phyloP scores from a whole-genome alignment of 2,888 invertebrate genomes.

The Lasioglossum pauxillum region DNA sequence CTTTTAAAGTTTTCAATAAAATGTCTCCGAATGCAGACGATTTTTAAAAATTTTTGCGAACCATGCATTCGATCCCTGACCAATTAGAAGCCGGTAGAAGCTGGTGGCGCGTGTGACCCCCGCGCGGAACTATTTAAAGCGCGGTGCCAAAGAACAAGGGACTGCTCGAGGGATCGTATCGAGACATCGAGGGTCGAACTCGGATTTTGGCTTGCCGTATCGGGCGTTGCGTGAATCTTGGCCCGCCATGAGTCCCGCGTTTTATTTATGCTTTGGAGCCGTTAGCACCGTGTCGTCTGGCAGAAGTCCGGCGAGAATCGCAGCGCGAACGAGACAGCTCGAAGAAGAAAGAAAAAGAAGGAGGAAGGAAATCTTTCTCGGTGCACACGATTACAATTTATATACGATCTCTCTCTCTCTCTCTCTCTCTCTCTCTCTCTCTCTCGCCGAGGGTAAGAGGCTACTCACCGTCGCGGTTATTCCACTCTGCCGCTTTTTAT shows the following conservation, averaged over 20 bases:
- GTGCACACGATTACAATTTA: conserved; percentile 64
- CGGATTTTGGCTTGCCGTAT: conserved; percentile 43
- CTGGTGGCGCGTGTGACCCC: not conserved
- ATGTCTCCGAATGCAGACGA: not conserved
- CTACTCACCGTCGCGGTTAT: conserved; percentile 46
- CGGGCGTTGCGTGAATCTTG: conserved; percentile 55
- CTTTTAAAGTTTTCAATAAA: not conserved
- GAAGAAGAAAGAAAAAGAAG: not conserved
- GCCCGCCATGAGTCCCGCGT: conserved; percentile 48
- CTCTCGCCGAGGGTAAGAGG: not conserved
- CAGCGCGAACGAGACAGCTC: not conserved
- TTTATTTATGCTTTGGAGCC: conserved; percentile 64
- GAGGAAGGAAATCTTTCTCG: conserved; percentile 3
- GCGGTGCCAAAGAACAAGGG: not conserved
- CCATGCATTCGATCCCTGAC: not conserved
- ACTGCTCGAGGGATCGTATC: conserved; percentile 13
- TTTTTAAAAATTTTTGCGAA: not conserved
- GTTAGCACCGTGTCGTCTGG: conserved; percentile 29
- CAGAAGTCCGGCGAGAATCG: conserved; percentile 19
- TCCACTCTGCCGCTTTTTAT: conserved; percentile 52
- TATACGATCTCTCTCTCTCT: conserved; percentile 11
- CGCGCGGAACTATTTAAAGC: conserved; percentile 6
- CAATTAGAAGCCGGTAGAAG: not conserved
- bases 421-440: too few species aligned
- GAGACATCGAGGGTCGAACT: conserved; percentile 55